These are phyloP conservation scores for Stenodera caucasica DNA, from an alignment of 2,888 invertebrate species.

Conservation along the genomic window DNA sequence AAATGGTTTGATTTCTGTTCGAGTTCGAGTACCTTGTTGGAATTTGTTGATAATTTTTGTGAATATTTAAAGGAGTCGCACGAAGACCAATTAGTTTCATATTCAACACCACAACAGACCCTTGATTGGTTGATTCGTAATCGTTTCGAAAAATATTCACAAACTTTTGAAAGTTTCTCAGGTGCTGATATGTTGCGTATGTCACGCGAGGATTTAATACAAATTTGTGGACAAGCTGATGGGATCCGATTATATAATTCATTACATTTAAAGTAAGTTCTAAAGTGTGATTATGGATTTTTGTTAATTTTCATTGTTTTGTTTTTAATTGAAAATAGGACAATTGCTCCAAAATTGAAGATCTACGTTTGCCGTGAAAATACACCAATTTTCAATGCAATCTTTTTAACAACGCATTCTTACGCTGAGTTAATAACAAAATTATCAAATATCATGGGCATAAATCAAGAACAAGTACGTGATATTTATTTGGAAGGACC, in stretches of 20 bases:
- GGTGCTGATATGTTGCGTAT: slow-evolving; percentile 88
- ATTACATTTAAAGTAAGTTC: slow-evolving; percentile 77
- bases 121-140: slow-evolving; percentile 77
- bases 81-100: slow-evolving; percentile 60
- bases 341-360: slow-evolving; percentile 76
- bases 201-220: slow-evolving; percentile 88
- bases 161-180: slow-evolving; percentile 82
- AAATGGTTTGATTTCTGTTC: no score
- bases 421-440: slow-evolving; percentile 69
- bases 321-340: slow-evolving; percentile 50
- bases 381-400: slow-evolving; percentile 72
- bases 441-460: slow-evolving; percentile 63
- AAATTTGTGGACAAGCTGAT: slow-evolving; percentile 92
- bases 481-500: slow-evolving; percentile 81
- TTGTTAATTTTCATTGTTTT: slow-evolving; percentile 3
- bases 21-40: no score
- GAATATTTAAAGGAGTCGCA: neutral
- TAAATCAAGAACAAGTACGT: slow-evolving; percentile 50
- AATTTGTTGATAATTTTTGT: neutral
- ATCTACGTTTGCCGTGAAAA: slow-evolving; percentile 78
- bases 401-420: slow-evolving; percentile 73
- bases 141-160: slow-evolving; percentile 74
- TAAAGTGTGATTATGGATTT: no score
- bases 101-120: slow-evolving; percentile 72
- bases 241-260: slow-evolving; percentile 92